Conservation (phyloP, 2,797 vertebrate species). For the Hyperoplus immaculatus region DNA sequence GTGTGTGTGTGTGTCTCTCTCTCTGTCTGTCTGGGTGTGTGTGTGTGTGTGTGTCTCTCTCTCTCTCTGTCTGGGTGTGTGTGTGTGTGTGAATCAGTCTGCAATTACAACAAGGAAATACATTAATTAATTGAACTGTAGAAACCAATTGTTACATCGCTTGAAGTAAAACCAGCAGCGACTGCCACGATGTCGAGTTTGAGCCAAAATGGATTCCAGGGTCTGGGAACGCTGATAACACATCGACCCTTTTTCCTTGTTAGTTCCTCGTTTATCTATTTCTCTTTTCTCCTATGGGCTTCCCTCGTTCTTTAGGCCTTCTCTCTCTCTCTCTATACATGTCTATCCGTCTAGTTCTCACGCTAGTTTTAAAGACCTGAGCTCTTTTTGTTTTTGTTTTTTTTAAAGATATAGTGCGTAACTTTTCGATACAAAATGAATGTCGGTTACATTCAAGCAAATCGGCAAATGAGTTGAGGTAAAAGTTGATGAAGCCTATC, state of each 20-base stretch:
- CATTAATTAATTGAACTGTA: slow-evolving; percentile 61
- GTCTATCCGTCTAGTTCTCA: slow-evolving; percentile 14
- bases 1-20: too few species aligned
- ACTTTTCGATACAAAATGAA: background rate
- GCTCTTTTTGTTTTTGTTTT: slow-evolving; percentile 1
- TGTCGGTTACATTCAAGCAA: too few species aligned
- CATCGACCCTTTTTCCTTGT: slow-evolving; percentile 49
- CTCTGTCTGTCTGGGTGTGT: too few species aligned
- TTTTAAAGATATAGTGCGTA: slow-evolving; percentile 14
- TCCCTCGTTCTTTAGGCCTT: slow-evolving; percentile 19
- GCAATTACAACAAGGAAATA: slow-evolving; percentile 57
- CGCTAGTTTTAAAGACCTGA: slow-evolving; percentile 15
- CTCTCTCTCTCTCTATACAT: slow-evolving; percentile 10
- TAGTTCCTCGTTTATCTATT: slow-evolving; percentile 34
- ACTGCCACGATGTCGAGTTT: slow-evolving; percentile 57
- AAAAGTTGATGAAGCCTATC: too few species aligned
- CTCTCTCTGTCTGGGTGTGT: background rate
- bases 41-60: too few species aligned
- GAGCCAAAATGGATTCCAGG: slow-evolving; percentile 53
- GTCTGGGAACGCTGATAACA: slow-evolving; percentile 67
- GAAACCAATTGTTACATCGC: slow-evolving; percentile 63
- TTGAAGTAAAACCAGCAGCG: slow-evolving; percentile 22
- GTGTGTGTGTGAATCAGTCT: slow-evolving; percentile 42
- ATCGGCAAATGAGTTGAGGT: too few species aligned
- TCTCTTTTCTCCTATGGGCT: slow-evolving; percentile 13